phyloP scores from a whole-genome alignment of 2,113 vertebrate species.

The Calypte anna region DNA sequence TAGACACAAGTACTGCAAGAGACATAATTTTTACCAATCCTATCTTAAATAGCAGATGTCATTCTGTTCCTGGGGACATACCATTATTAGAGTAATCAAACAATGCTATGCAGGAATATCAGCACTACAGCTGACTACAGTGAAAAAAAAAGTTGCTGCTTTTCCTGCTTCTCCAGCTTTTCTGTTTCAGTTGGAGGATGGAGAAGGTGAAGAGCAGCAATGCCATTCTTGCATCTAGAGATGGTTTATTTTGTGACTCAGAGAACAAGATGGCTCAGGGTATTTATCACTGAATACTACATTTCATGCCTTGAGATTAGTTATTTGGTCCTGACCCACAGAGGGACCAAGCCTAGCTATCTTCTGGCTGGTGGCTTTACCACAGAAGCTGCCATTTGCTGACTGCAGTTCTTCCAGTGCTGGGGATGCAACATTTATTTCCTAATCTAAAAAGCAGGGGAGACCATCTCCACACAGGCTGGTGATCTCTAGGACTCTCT shows the following conservation, averaged over 20 bases:
- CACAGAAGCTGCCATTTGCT: not conserved
- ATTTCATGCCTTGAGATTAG: not conserved
- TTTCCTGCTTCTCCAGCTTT: not conserved
- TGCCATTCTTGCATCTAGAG: not conserved
- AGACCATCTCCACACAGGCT: not conserved
- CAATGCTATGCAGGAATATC: not conserved
- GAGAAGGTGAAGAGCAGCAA: not conserved
- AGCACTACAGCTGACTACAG: not conserved
- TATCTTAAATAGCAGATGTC: not conserved
- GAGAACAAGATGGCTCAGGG: not conserved
- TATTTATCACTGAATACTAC: not conserved
- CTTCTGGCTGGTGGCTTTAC: not conserved
- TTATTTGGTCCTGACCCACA: not conserved
- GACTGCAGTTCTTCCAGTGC: not conserved
- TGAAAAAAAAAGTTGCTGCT: not conserved
- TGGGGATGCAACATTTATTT: not conserved
- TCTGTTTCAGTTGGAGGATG: not conserved
- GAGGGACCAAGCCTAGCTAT: not conserved
- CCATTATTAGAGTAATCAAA: constrained; percentile 6
- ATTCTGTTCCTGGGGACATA: not conserved
- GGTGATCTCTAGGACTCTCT: not conserved
- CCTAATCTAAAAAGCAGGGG: not conserved
- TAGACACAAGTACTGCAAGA: not conserved
- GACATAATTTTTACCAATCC: not conserved
- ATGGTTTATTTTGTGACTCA: not conserved